A percentile compares a stretch with the other conserved stretches of the same genome.
Evolutionary conservation across 2,888 invertebrate species (phyloP).

Genomic region (Lordiphosa fenestrarum): DNA sequence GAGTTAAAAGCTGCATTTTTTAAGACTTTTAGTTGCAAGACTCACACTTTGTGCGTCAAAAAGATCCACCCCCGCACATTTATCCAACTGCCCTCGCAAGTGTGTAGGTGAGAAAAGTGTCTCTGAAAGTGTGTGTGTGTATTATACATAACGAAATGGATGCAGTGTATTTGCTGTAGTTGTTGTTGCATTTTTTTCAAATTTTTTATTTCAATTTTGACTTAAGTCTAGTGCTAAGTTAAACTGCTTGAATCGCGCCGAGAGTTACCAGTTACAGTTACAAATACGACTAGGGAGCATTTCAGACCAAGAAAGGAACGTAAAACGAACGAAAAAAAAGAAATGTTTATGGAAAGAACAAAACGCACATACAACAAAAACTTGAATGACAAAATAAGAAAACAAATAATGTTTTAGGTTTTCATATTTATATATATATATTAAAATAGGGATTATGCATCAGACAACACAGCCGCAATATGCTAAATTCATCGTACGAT

Average conservation of each 20-base stretch:
- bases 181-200: slow-evolving; percentile 15
- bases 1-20: too few relatives aligned
- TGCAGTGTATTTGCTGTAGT: slow-evolving; percentile 19
- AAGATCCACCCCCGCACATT: too few relatives aligned
- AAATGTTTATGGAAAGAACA: slow-evolving; percentile 47
- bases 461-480: slow-evolving; percentile 75
- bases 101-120: slow-evolving; percentile 17
- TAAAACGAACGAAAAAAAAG: slow-evolving; percentile 28
- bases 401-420: slow-evolving; percentile 37
- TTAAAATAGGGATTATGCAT: slow-evolving; percentile 59
- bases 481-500: slow-evolving; percentile 58
- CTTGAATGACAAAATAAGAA: slow-evolving; percentile 43
- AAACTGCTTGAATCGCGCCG: slow-evolving; percentile 59
- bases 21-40: too few relatives aligned
- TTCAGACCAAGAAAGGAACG: slow-evolving; percentile 62
- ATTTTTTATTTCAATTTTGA: slow-evolving; percentile 6
- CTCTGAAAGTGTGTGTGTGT: slow-evolving; percentile 18
- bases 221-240: slow-evolving; percentile 67
- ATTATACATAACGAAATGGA: slow-evolving; percentile 32
- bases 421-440: slow-evolving; percentile 49
- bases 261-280: slow-evolving; percentile 34
- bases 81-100: not conserved
- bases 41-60: too few relatives aligned
- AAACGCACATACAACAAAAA: slow-evolving; percentile 70
- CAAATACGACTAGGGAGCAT: slow-evolving; percentile 10